A percentile compares a stretch with the other conserved stretches of the same genome.
Conservation (phyloP, 2,113 vertebrate species). For the Perognathus longimembris region DNA sequence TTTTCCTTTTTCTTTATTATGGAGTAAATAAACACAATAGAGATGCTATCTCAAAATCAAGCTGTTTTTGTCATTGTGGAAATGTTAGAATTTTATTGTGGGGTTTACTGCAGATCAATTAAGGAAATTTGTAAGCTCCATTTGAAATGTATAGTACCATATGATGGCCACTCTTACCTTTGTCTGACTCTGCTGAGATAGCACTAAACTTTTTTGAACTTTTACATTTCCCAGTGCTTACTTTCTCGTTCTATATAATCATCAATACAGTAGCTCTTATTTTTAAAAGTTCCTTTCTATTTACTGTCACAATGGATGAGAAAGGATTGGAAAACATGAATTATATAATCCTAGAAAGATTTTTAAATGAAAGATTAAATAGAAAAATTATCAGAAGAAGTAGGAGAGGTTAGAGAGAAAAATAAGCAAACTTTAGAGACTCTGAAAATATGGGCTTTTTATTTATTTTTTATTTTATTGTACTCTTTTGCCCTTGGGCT, state of each 20-base stretch:
- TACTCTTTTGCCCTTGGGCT: neutral
- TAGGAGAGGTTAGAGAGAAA: neutral
- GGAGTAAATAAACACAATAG: conserved; percentile 46
- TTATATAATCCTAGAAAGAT: neutral
- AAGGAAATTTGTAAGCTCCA: conserved; percentile 37
- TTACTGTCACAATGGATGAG: neutral
- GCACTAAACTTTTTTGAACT: neutral
- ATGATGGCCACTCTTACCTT: neutral
- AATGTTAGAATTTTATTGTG: conserved; percentile 21
- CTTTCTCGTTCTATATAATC: too few species aligned
- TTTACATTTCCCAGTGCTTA: neutral
- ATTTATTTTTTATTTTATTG: neutral
- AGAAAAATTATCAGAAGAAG: neutral
- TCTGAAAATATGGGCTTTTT: neutral
- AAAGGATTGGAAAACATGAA: neutral
- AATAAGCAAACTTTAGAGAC: neutral
- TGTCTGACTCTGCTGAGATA: conserved; percentile 9
- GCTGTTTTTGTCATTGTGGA: conserved; percentile 22
- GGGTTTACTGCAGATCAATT: neutral
- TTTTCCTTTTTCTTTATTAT: conserved; percentile 31
- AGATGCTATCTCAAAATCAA: conserved; percentile 11
- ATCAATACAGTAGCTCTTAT: too few species aligned
- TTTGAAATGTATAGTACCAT: neutral
- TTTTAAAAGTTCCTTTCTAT: neutral
- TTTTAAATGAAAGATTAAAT: conserved; percentile 23